These are phyloP conservation scores for Aldrovandia affinis DNA, from an alignment of 2,797 vertebrate species.

Conservation along the genomic window DNA sequence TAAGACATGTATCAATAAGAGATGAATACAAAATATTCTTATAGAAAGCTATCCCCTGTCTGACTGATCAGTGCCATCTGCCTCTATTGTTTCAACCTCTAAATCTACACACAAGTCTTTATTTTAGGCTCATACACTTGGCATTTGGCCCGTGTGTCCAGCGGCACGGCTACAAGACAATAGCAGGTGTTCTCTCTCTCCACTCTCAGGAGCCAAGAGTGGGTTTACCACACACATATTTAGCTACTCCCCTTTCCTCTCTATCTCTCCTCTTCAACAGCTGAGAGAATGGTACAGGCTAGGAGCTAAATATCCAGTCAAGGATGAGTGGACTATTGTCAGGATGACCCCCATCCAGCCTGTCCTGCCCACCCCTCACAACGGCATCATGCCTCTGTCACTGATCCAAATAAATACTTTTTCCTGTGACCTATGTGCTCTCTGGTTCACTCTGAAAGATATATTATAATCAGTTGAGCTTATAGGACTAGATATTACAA, in stretches of 20 bases:
- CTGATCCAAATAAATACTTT: background rate
- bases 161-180: constrained; percentile 31
- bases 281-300: constrained; percentile 42
- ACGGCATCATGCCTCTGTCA: background rate
- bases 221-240: background rate
- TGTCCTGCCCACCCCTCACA: background rate
- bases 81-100: background rate
- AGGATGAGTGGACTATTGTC: constrained; percentile 60
- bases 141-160: constrained; percentile 6
- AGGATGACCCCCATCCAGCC: constrained; percentile 36
- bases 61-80: background rate
- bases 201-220: constrained; percentile 3
- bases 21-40: too few species aligned
- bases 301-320: constrained; percentile 60
- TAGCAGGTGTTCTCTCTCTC: constrained; percentile 28
- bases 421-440: constrained; percentile 3
- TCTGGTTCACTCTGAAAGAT: background rate
- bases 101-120: constrained; percentile 9
- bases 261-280: constrained; percentile 32
- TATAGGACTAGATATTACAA: background rate
- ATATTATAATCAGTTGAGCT: background rate
- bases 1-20: too few species aligned
- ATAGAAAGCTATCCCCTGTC: background rate
- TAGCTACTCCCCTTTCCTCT: background rate
- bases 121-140: constrained; percentile 17